Base-by-base conservation (phyloP, 1,140 invertebrate species). In the Cepaea nemoralis region DNA sequence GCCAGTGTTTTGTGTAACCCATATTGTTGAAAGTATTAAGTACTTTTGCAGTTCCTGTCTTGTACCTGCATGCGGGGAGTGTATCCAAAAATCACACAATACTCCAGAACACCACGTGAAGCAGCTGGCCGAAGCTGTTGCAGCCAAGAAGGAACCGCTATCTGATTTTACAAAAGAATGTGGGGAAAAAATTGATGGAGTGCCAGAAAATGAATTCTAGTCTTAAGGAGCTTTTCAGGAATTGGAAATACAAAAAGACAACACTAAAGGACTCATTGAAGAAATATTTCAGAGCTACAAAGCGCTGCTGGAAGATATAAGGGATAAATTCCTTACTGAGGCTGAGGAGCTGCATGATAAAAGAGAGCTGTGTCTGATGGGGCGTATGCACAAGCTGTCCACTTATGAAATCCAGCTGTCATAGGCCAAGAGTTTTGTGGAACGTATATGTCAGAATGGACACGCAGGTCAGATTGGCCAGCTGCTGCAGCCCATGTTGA, bases 11-110 rank as follows among this genome's bases (percentile, higher is more conserved):
- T 97, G 96, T 91, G 93, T 94, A 6, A 93, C 94, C 82, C 97
- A 97, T 93, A 97, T 96, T 91, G 95, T 93, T 27, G 89, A 90
- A 89, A 96, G 97, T 91, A 91, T 99, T 3, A 97, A 97, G 91
- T 98, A 96, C 87, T 99, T 95, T 89, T 99, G 98, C 90, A 94
- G 95, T 83, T 96, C 95, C 16, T 99, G 98, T 92, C 94, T 95
- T 83, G 89, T 78, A 27, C 67, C 75, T 50, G 77, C 83, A 83
- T 27, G 76, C 87, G 88, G 93, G 95, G 37, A 94, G 96, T 0
- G 95, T 98, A 24, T 99, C 93, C 97, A 97, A 87, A 97, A 99
- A 88, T 99, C 97, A 0, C 97, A 99, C 80, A 85, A 84, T 67
- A 85, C 81, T 95, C 90, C 93, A 91, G 94, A 96, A 0, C 94